Percentiles rank a stretch among this genome's conserved stretches.
Conservation (phyloP, 2,888 invertebrate species). For the Drosophila kambysellisi region DNA sequence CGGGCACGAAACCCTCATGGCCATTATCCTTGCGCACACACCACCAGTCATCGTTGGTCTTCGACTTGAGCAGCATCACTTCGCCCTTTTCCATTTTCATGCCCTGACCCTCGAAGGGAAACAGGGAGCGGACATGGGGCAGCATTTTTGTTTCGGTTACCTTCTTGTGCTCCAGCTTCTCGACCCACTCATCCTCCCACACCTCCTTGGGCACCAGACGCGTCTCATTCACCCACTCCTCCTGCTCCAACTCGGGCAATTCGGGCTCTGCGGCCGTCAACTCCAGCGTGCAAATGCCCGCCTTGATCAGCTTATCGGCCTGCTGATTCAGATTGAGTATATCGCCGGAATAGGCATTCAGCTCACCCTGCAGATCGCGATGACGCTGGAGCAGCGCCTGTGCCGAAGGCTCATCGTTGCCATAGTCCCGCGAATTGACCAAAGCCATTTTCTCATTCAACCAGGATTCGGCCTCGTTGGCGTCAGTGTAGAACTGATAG, state of each 20-base stretch:
- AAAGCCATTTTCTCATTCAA: constrained; percentile 97
- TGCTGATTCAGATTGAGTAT: constrained; percentile 92
- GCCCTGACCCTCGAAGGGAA: constrained; percentile 96
- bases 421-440: constrained; percentile 95
- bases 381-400: constrained; percentile 95
- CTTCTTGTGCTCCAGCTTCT: constrained; percentile 93
- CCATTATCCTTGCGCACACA: constrained; percentile 97
- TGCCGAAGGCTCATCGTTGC: constrained; percentile 96
- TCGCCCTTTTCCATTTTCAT: constrained; percentile 97
- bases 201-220: constrained; percentile 95
- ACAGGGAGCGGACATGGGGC: constrained; percentile 94
- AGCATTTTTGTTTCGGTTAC: constrained; percentile 94
- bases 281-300: constrained; percentile 88
- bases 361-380: constrained; percentile 93
- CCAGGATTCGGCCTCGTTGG: constrained; percentile 99
- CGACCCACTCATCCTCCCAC: constrained; percentile 96
- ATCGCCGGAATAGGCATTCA: constrained; percentile 95
- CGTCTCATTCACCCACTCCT: constrained; percentile 92
- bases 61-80: constrained; percentile 94
- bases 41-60: constrained; percentile 99
- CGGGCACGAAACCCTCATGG: constrained; percentile 98
- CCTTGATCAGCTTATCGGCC: constrained; percentile 90
- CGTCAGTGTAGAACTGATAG: constrained; percentile 98
- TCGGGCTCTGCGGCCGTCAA: constrained; percentile 87
- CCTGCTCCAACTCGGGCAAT: constrained; percentile 87